A percentile compares a stretch with the other conserved stretches of the same genome.
phyloP scores from a whole-genome alignment of 2,797 vertebrate genomes.

The Tadarida brasiliensis region DNA sequence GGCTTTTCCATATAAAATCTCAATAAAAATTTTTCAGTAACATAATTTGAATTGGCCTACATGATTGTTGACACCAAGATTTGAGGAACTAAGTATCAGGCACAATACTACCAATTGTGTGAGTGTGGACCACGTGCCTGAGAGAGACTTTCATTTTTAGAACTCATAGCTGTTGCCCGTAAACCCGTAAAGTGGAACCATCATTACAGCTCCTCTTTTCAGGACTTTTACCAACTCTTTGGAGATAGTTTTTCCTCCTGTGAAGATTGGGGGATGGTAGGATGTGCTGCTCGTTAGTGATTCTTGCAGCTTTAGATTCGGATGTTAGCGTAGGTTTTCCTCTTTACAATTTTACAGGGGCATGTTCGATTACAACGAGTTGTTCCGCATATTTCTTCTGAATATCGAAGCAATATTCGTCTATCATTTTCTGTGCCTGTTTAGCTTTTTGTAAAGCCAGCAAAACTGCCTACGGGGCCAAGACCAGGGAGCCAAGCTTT shows the following conservation, averaged over 20 bases:
- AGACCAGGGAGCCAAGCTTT: neutral
- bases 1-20: slow-evolving; percentile 21
- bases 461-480: no score
- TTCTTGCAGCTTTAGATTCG: neutral
- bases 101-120: neutral
- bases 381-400: neutral
- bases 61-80: neutral
- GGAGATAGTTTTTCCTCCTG: neutral
- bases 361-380: neutral
- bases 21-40: neutral
- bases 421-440: neutral
- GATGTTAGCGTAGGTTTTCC: neutral
- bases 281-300: neutral
- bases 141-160: neutral
- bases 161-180: neutral
- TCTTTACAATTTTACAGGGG: neutral
- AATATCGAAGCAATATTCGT: neutral
- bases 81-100: neutral
- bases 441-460: neutral
- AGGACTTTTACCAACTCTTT: neutral
- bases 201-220: neutral
- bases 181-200: neutral
- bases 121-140: neutral
- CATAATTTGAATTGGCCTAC: neutral
- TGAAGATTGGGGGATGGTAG: neutral